These are phyloP conservation scores for Scotopteryx bipunctaria DNA, from an alignment of 2,888 invertebrate species.

Conservation along the genomic window DNA sequence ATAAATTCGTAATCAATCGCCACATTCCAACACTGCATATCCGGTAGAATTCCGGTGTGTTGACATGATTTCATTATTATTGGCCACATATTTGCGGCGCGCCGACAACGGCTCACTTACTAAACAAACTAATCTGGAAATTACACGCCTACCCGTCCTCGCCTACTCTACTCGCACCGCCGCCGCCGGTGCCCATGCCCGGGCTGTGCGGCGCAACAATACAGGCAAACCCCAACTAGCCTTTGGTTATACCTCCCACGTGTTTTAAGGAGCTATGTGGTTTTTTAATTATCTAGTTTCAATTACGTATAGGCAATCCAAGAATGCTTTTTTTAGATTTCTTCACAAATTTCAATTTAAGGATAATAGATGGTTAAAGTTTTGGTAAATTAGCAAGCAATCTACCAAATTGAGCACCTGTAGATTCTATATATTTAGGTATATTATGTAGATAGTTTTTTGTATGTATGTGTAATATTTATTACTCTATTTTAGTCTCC, in stretches of 20 bases:
- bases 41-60: constrained; percentile 19
- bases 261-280: too few species aligned
- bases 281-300: too few species aligned
- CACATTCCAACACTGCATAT: not conserved
- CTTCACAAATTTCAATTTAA: too few species aligned
- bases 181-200: not conserved
- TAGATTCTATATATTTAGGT: too few species aligned
- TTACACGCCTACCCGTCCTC: constrained; percentile 67
- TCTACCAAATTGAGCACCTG: too few species aligned
- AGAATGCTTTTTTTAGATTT: too few species aligned
- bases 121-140: constrained; percentile 82
- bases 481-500: too few species aligned
- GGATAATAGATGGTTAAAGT: too few species aligned
- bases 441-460: too few species aligned
- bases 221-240: not conserved
- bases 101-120: constrained; percentile 60
- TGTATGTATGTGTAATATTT: too few species aligned
- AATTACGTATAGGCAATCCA: too few species aligned
- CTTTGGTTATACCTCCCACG: not conserved
- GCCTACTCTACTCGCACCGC: constrained; percentile 29
- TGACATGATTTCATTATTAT: constrained; percentile 54
- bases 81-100: constrained; percentile 71
- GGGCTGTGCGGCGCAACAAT: not conserved
- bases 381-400: too few species aligned
- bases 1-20: not conserved